Conservation (phyloP, 2,888 invertebrate genomes). For the Lasioglossum leucozonium region DNA sequence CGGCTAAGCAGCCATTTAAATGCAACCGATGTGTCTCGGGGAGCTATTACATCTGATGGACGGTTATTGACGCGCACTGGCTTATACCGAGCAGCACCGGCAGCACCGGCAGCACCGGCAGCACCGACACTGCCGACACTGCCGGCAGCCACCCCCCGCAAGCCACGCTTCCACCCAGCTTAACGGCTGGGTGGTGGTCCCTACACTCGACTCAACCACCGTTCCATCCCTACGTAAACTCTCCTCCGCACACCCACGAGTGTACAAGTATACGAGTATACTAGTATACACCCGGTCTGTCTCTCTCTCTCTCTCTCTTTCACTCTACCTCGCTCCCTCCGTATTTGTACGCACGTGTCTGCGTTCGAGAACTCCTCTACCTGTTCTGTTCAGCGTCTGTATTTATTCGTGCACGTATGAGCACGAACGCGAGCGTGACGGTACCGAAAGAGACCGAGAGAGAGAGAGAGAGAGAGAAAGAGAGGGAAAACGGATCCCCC, state of each 20-base stretch:
- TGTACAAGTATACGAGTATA: neutral
- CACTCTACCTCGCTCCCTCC: neutral
- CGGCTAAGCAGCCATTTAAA: slow-evolving; percentile 85
- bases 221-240: slow-evolving; percentile 61
- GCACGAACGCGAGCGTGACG: slow-evolving; percentile 28
- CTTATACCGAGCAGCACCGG: slow-evolving; percentile 82
- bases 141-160: slow-evolving; percentile 46
- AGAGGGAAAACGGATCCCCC: slow-evolving; percentile 51
- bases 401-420: slow-evolving; percentile 30
- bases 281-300: neutral
- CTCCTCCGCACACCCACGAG: slow-evolving; percentile 36
- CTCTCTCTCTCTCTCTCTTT: slow-evolving; percentile 28
- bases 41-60: slow-evolving; percentile 85
- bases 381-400: slow-evolving; percentile 41
- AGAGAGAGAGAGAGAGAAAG: slow-evolving; percentile 17
- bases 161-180: slow-evolving; percentile 49
- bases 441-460: slow-evolving; percentile 12
- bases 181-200: slow-evolving; percentile 39
- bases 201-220: slow-evolving; percentile 49
- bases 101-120: slow-evolving; percentile 59
- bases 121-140: slow-evolving; percentile 33
- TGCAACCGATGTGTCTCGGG: slow-evolving; percentile 85
- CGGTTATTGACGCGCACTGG: slow-evolving; percentile 85
- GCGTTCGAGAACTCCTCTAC: neutral
- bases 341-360: slow-evolving; percentile 9